Evolutionary conservation across 1,140 invertebrate species (phyloP).

Genomic region (Mactra quadrangularis): DNA sequence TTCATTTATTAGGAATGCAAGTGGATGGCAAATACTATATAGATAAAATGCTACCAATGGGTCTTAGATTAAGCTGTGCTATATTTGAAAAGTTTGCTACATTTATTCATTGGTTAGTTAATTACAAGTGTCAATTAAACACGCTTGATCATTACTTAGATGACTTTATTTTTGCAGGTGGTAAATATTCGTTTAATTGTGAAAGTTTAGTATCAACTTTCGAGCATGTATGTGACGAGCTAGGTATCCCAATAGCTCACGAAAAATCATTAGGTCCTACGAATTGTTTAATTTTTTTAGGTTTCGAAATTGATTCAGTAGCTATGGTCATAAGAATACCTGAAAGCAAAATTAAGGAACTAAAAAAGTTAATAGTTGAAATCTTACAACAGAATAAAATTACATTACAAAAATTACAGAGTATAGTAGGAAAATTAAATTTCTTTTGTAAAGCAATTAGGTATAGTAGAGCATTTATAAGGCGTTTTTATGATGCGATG

Average conservation of each 20-base stretch:
- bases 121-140: background rate
- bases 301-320: slow-evolving; percentile 10
- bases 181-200: background rate
- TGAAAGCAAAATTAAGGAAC: no score
- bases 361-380: no score
- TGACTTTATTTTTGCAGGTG: background rate
- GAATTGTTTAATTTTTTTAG: background rate
- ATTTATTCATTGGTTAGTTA: background rate
- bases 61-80: background rate
- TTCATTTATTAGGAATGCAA: background rate
- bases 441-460: no score
- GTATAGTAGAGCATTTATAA: background rate
- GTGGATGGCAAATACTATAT: no score
- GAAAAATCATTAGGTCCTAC: background rate
- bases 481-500: slow-evolving; percentile 40
- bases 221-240: background rate
- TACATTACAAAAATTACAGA: background rate
- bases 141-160: background rate
- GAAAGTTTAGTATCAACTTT: background rate
- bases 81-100: background rate
- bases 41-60: no score
- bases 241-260: background rate
- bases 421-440: background rate
- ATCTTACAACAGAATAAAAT: no score
- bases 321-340: no score